Evolutionary conservation across 2,888 invertebrate genomes (phyloP).

Genomic region (Synergus laeviventris): DNA sequence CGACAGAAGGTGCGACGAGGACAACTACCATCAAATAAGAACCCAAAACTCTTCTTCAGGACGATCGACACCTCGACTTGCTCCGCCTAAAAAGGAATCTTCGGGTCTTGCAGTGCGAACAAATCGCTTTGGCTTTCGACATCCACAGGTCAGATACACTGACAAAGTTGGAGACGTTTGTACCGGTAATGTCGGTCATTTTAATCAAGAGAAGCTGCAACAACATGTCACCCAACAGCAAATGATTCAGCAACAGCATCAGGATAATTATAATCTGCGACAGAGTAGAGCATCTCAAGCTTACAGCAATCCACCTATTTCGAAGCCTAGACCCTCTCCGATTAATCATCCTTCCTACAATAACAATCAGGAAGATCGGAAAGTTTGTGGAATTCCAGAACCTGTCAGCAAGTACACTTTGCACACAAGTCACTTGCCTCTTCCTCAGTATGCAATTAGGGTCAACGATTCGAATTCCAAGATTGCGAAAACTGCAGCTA

Average conservation of each 20-base stretch:
- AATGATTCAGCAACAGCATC: slow-evolving; percentile 53
- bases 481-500: slow-evolving; percentile 84
- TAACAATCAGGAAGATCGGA: slow-evolving; percentile 57
- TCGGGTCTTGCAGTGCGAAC: slow-evolving; percentile 80
- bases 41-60: slow-evolving; percentile 77
- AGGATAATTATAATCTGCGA: slow-evolving; percentile 57
- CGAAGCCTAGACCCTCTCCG: slow-evolving; percentile 75
- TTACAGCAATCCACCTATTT: slow-evolving; percentile 59
- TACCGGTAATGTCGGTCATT: slow-evolving; percentile 76
- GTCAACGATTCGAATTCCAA: slow-evolving; percentile 81
- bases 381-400: slow-evolving; percentile 65
- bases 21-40: slow-evolving; percentile 68
- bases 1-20: slow-evolving; percentile 75
- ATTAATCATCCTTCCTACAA: slow-evolving; percentile 68
- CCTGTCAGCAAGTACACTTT: slow-evolving; percentile 80
- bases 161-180: slow-evolving; percentile 83
- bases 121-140: slow-evolving; percentile 88
- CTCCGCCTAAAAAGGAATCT: slow-evolving; percentile 83
- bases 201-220: slow-evolving; percentile 77
- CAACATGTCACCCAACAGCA: slow-evolving; percentile 60
- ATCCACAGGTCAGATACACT: slow-evolving; percentile 81
- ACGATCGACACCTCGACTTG: slow-evolving; percentile 81
- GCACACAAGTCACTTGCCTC: slow-evolving; percentile 85
- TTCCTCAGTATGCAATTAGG: slow-evolving; percentile 83
- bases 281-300: slow-evolving; percentile 60